phyloP scores from a whole-genome alignment of 1,140 invertebrate genomes.

The Drosophila lowei region DNA sequence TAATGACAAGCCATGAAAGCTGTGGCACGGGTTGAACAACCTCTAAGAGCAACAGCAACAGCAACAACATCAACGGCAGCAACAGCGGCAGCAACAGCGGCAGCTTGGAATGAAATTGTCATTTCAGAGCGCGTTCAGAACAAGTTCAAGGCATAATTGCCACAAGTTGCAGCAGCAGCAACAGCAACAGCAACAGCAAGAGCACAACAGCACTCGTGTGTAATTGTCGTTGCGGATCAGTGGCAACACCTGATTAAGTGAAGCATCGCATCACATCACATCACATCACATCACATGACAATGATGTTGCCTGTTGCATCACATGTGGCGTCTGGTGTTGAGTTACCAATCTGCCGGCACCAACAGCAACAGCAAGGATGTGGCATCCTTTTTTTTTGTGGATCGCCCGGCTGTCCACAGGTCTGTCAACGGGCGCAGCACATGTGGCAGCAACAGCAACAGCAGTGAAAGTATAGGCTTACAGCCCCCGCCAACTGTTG shows the following conservation, averaged over 20 bases:
- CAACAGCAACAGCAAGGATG: constrained; percentile 25
- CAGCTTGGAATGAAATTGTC: constrained; percentile 74
- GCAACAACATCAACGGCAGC: constrained; percentile 1
- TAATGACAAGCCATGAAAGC: constrained; percentile 70
- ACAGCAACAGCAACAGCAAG: constrained; percentile 34
- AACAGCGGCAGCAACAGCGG: constrained; percentile 4
- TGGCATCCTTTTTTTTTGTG: constrained; percentile 58
- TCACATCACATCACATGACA: constrained; percentile 18
- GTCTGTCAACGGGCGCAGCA: constrained; percentile 41
- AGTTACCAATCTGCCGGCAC: constrained; percentile 38
- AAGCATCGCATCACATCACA: constrained; percentile 61
- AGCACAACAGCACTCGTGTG: constrained; percentile 51
- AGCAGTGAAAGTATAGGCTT: constrained; percentile 69
- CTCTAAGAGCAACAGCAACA: constrained; percentile 11
- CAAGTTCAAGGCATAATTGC: constrained; percentile 78
- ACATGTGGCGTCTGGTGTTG: constrained; percentile 60
- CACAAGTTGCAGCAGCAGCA: constrained; percentile 53
- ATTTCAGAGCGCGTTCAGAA: constrained; percentile 75
- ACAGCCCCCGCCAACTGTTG: constrained; percentile 45
- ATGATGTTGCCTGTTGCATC: constrained; percentile 42
- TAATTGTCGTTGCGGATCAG: constrained; percentile 79
- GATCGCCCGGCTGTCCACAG: constrained; percentile 19
- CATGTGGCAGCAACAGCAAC: constrained; percentile 49
- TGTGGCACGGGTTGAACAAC: constrained; percentile 63
- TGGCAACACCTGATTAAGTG: constrained; percentile 80